These are phyloP conservation scores for Plectropomus leopardus DNA, from an alignment of 2,113 vertebrate genomes.

Conservation along the genomic window DNA sequence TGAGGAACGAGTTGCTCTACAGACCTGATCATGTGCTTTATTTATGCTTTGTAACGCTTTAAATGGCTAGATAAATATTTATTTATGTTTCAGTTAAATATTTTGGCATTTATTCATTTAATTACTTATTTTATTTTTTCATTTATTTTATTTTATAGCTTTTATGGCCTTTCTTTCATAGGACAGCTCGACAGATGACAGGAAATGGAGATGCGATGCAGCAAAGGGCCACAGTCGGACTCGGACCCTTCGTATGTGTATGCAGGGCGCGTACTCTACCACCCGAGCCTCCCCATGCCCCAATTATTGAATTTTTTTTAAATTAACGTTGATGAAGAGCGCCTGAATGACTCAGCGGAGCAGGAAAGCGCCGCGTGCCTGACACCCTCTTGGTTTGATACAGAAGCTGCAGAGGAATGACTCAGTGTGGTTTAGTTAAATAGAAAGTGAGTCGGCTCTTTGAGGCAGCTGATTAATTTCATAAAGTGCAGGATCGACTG, in stretches of 20 bases:
- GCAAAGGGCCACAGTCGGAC: no score
- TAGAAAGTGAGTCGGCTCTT: neutral
- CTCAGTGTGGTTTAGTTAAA: conserved; percentile 38
- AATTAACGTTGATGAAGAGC: neutral
- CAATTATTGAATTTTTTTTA: no score
- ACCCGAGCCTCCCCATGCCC: no score
- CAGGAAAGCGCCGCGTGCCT: neutral
- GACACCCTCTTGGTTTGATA: conserved; percentile 15
- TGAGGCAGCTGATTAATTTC: neutral
- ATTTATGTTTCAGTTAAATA: neutral
- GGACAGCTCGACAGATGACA: no score
- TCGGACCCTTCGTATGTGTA: no score
- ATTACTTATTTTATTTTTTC: no score
- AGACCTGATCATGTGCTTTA: neutral
- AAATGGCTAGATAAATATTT: neutral
- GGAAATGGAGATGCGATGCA: no score
- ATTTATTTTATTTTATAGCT: no score
- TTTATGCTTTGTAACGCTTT: neutral
- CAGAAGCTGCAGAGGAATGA: conserved; percentile 24
- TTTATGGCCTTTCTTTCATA: no score
- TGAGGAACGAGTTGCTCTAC: neutral
- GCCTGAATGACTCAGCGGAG: neutral
- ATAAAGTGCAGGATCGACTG: neutral
- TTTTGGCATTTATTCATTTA: no score
- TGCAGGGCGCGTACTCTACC: no score